Evolutionary conservation across 2,888 invertebrate species (phyloP), one percentile per base, ranked within the genome.

Genomic region (Electrophaes corylata): DNA sequence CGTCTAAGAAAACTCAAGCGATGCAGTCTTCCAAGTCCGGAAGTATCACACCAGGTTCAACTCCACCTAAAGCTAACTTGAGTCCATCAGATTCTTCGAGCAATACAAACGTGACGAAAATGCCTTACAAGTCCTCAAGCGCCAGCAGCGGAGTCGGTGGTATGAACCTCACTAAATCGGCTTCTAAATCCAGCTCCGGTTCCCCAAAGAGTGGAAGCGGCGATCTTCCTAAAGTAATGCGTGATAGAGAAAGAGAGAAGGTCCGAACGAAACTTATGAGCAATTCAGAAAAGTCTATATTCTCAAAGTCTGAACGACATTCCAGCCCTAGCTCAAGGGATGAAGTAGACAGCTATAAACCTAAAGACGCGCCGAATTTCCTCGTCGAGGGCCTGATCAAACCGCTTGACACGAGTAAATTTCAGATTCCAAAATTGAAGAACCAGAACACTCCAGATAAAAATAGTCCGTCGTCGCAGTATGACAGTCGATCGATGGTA

Each of bases 391-490:
- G 96, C 8, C 89, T 96, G 53, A 96, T 96, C 71, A 96, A 96
- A 74, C 94, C 95, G 8, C 83, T 96, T 31, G 95, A 97, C 71
- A 95, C 94, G 54, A 95, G 95, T 56, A 97, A 96, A 75, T 97
- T 96, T 87, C 97, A 97, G 90, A 97, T 97, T 73, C 97, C 97
- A 0, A 97, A 97, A 84, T 81, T 97, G 58, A 89, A 92, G 75
- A 92, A 90, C 64, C 88, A 91, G 71, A 86, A 79, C 20, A 84
- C 90, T n/a, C 84, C 86, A 8, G 92, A 92, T 64, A 92, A 92
- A 71, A 88, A 81, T 58, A 88, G 80, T 64, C 83, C 87, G 3
- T 79, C 82, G 0, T 78, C 88, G 0, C 90, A 88, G 56, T 91
- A 88, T 65, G 91, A 91, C 63, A 81, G 75, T 59, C 82, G 92